Percentiles rank a stretch among this genome's conserved stretches.
Evolutionary conservation across 2,113 vertebrate genomes (phyloP).

Genomic region (Panthera tigris): DNA sequence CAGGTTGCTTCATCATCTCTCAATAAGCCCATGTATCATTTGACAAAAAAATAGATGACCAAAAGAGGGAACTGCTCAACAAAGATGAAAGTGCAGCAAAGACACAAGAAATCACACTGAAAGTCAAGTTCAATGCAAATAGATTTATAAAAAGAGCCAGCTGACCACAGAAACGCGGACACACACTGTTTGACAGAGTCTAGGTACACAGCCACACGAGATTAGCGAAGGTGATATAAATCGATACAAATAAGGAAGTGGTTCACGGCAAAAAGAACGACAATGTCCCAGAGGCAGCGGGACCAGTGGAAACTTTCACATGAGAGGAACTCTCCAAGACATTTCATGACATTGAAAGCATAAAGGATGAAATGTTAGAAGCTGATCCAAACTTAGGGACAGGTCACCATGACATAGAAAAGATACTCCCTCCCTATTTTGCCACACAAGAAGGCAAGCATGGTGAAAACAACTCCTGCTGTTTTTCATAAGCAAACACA

Average conservation of each 20-base stretch:
- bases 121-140: not conserved
- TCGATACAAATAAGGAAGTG: not conserved
- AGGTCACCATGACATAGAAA: not conserved
- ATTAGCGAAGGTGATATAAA: not conserved
- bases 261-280: not conserved
- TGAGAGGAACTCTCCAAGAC: not conserved
- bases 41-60: not conserved
- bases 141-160: not conserved
- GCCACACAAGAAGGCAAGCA: not conserved
- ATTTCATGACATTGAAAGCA: not conserved
- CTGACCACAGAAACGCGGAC: not conserved
- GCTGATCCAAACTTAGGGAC: not conserved
- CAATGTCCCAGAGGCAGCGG: no score
- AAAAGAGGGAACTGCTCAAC: not conserved
- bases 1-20: not conserved
- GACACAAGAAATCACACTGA: not conserved
- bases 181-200: not conserved
- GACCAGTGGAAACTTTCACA: not conserved
- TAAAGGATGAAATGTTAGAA: not conserved
- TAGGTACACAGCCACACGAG: not conserved
- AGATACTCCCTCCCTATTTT: not conserved
- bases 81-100: not conserved
- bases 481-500: not conserved
- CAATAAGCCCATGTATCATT: not conserved
- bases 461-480: not conserved